These are phyloP conservation scores for Gila orcuttii DNA, from an alignment of 2,113 vertebrate genomes.

Conservation along the genomic window DNA sequence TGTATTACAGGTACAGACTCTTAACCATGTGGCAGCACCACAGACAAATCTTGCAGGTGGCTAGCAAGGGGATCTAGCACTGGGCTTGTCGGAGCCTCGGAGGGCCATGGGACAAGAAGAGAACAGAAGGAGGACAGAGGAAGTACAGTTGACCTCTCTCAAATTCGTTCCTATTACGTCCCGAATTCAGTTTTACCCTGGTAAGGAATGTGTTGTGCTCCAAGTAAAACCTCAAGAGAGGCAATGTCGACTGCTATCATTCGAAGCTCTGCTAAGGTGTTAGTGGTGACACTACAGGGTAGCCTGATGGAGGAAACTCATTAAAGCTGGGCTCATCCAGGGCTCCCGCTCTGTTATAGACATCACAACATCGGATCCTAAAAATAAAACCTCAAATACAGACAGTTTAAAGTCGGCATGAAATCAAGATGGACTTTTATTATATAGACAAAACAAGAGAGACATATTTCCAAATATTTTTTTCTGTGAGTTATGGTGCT, in stretches of 20 bases:
- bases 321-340: conserved; percentile 30
- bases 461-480: neutral
- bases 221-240: conserved; percentile 1
- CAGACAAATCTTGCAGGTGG: conserved; percentile 33
- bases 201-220: neutral
- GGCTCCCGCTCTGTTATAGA: neutral
- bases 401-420: neutral
- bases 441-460: neutral
- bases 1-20: neutral
- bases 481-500: neutral
- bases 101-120: conserved; percentile 12
- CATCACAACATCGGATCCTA: conserved; percentile 21
- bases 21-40: neutral
- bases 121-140: conserved; percentile 50
- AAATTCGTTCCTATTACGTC: neutral
- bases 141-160: conserved; percentile 36
- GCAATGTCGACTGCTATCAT: neutral
- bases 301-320: neutral
- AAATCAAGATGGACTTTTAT: neutral
- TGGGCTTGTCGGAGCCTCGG: neutral
- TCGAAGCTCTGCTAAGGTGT: neutral
- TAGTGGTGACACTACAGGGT: neutral
- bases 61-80: neutral
- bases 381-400: conserved; percentile 44
- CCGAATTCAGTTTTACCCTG: neutral